Percentiles rank a stretch among this genome's conserved stretches.
Evolutionary conservation across 2,113 vertebrate species (phyloP).

Genomic region (Puffinus mauretanicus): DNA sequence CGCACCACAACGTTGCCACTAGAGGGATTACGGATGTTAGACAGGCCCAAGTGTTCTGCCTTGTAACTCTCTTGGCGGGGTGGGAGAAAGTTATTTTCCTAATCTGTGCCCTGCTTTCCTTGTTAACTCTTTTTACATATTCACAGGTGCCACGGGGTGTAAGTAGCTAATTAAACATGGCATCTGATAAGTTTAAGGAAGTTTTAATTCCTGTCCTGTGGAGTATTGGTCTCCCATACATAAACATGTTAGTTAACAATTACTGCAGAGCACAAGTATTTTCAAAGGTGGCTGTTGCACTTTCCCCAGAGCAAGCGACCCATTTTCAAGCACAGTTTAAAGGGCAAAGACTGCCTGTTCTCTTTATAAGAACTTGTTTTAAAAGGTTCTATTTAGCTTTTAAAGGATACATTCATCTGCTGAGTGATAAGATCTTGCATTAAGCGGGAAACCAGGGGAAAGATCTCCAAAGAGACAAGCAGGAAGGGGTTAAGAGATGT

Average conservation of each 20-base stretch:
- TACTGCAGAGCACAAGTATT: not conserved
- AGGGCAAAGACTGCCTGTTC: not conserved
- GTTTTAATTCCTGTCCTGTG: constrained; percentile 20
- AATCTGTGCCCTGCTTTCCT: not conserved
- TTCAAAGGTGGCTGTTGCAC: not conserved
- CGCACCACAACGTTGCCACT: not conserved
- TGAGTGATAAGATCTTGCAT: not conserved
- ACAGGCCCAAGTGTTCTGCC: not conserved
- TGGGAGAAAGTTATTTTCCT: constrained; percentile 20
- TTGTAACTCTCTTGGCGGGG: not conserved
- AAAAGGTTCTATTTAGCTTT: not conserved
- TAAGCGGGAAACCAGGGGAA: not conserved
- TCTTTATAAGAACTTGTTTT: not conserved
- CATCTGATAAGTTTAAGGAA: constrained; percentile 19
- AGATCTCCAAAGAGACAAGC: not conserved
- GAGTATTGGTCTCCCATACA: not conserved
- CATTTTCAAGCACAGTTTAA: not conserved
- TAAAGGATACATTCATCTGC: not conserved
- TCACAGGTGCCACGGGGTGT: not conserved
- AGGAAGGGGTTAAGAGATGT: constrained; percentile 42
- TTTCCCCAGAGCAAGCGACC: not conserved
- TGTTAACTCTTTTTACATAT: constrained; percentile 20
- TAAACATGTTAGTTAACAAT: constrained; percentile 34
- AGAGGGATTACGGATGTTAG: constrained; percentile 53
- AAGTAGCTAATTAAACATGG: not conserved